Evolutionary conservation across 2,888 invertebrate species (phyloP).

Genomic region (Chaetogeoica ovagalla): DNA sequence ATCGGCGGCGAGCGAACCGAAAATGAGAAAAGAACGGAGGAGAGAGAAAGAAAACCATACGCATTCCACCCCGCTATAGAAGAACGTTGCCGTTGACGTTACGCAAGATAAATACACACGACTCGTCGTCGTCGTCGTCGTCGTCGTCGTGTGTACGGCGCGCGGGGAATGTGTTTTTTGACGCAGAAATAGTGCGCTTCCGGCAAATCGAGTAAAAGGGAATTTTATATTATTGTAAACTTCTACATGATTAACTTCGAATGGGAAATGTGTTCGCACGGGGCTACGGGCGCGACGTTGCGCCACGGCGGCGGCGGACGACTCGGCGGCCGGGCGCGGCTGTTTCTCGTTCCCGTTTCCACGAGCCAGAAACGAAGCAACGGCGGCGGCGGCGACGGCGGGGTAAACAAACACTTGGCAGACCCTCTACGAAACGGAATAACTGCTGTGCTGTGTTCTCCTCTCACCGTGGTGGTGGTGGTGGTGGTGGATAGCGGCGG

Average conservation of each 20-base stretch:
- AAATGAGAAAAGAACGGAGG: neutral
- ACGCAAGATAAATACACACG: conserved; percentile 46
- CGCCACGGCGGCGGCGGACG: neutral
- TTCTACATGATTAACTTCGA: conserved; percentile 52
- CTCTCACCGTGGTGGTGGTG: no score
- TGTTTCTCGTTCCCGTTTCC: neutral
- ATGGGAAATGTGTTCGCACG: conserved; percentile 41
- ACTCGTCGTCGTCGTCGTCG: neutral
- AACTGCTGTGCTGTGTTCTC: neutral
- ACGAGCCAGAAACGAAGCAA: neutral
- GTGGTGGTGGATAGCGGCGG: neutral
- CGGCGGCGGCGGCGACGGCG: neutral
- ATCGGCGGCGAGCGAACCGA: no score
- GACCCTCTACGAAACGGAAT: conserved; percentile 16
- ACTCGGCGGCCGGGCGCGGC: no score
- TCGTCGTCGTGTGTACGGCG: no score
- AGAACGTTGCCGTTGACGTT: conserved; percentile 45
- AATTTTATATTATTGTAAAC: conserved; percentile 53
- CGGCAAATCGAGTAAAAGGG: conserved; percentile 53
- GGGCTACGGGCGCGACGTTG: conserved; percentile 18
- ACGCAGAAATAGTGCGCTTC: conserved; percentile 52
- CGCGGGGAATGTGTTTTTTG: conserved; percentile 48
- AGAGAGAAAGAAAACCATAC: conserved; percentile 38
- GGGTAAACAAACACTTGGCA: conserved; percentile 44
- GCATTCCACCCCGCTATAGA: conserved; percentile 19